Percentiles rank a stretch among this genome's conserved stretches.
phyloP scores from a whole-genome alignment of 30 jellyfish, hydroid and myxozoan genomes.

The Aurelia aurita complex sp. Pacific region DNA sequence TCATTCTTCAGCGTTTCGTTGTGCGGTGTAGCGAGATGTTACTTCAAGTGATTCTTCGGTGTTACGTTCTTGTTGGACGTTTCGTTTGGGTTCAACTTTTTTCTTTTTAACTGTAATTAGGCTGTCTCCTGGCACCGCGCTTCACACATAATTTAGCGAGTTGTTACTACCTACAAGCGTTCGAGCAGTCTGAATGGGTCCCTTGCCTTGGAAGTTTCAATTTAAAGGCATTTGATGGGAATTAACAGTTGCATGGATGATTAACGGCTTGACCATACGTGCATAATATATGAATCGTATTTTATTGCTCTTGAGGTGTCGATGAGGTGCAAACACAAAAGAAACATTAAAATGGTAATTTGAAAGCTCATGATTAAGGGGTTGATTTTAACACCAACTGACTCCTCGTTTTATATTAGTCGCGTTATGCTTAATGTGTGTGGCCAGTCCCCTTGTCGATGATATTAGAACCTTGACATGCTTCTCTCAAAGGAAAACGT shows the following conservation, averaged over 20 bases:
- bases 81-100: too few relatives aligned
- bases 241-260: conserved; percentile 34
- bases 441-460: not conserved
- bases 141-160: too few relatives aligned
- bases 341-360: conserved; percentile 18
- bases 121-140: too few relatives aligned
- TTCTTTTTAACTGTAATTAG: too few relatives aligned
- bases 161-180: not conserved
- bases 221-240: conserved; percentile 31
- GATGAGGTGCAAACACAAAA: conserved; percentile 17
- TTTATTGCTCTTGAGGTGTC: conserved; percentile 45
- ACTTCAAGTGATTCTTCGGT: too few relatives aligned
- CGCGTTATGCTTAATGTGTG: conserved; percentile 18
- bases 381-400: conserved; percentile 41
- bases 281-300: conserved; percentile 3
- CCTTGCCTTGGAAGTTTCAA: not conserved
- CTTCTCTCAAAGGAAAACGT: not conserved
- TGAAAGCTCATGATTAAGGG: conserved; percentile 49
- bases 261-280: conserved; percentile 27
- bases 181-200: not conserved
- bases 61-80: too few relatives aligned
- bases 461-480: conserved; percentile 13
- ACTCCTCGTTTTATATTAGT: not conserved
- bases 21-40: too few relatives aligned
- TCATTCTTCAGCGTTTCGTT: too few relatives aligned